Base-by-base conservation (phyloP, 2,888 invertebrate genomes). In the Meteorus cinctellus region DNA sequence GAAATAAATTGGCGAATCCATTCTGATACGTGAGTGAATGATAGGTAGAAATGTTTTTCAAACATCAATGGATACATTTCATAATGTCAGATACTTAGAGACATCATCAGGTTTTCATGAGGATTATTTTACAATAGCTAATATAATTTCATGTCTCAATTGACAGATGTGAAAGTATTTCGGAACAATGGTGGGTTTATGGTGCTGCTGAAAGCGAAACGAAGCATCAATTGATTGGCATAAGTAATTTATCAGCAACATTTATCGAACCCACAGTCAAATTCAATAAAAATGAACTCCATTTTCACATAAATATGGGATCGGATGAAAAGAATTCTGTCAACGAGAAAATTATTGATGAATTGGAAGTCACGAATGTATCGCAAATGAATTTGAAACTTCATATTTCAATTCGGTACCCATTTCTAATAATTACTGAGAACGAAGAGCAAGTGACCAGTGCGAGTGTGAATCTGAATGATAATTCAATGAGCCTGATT, bases 231-330 rank as follows among this genome's bases (percentile, higher is more conserved):
- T 82, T 92, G 60, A 86, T 93, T 55, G 85, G 92, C 34, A 90
- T 90, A 67, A 92, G 92, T 79, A 88, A 87, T 77, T 87, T 93
- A 68, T 86, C 86, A 51, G 92, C 92, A 0, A 92, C 91, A 76
- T 93, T 94, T 83, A 91, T 92, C 0, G 92, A 93, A 80, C 93
- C 94, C 0, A 90, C 90, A 82, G 89, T 94, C 66, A 88, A 90
- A 77, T 86, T 93, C 41, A 91, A 91, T 14, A 90, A 92, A 62
- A 82, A 85, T 5, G 83, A 90, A 66, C 81, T 94, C 66, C 86
- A 90, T 6, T 92, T 94, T 82, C 90, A 90, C 77, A 89, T 91
- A 81, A 91, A 93, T 82, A 89, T 90, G 77, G 90, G 91, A 1
- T 90, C 90, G 0, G 90, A 90, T 45, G 90, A 88, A 71, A 90